phyloP scores from a whole-genome alignment of 2,113 vertebrate species.

The Scomber colias region DNA sequence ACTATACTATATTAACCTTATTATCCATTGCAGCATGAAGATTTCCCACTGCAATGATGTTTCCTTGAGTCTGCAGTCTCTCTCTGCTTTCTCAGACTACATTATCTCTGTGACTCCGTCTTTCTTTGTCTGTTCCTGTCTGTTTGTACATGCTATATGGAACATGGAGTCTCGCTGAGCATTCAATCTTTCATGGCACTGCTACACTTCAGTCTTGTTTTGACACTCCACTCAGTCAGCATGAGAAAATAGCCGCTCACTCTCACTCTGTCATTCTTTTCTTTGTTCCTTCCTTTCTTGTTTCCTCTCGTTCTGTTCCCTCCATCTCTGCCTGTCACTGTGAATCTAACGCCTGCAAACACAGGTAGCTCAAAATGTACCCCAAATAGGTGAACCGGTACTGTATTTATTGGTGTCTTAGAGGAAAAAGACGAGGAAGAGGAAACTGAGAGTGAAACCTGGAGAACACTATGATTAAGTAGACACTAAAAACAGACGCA shows the following conservation, averaged over 20 bases:
- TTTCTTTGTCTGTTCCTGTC: conserved; percentile 32
- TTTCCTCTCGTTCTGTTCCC: conserved; percentile 33
- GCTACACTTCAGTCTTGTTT: conserved; percentile 65
- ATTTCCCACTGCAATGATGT: conserved; percentile 37
- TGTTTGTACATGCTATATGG: conserved; percentile 63
- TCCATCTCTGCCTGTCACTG: conserved; percentile 53
- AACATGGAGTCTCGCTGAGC: conserved; percentile 64
- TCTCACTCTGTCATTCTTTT: conserved; percentile 44
- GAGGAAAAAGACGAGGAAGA: conserved; percentile 14
- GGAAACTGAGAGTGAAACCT: conserved; percentile 27
- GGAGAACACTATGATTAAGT: conserved; percentile 60
- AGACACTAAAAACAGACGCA: conserved; percentile 51
- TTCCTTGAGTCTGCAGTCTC: conserved; percentile 43
- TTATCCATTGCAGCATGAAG: conserved; percentile 55
- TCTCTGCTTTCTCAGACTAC: conserved; percentile 26
- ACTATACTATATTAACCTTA: conserved; percentile 58
- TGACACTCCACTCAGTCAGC: conserved; percentile 68
- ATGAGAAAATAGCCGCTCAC: conserved; percentile 68
- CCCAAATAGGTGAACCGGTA: conserved; percentile 41
- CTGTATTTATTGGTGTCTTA: conserved; percentile 35
- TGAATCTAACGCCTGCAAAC: conserved; percentile 52
- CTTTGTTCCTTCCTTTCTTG: conserved; percentile 48
- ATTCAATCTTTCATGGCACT: conserved; percentile 72
- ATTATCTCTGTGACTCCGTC: conserved; percentile 43
- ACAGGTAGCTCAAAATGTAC: conserved; percentile 35